Base-by-base conservation (phyloP, 2,797 vertebrate species). In the Lates japonicus region DNA sequence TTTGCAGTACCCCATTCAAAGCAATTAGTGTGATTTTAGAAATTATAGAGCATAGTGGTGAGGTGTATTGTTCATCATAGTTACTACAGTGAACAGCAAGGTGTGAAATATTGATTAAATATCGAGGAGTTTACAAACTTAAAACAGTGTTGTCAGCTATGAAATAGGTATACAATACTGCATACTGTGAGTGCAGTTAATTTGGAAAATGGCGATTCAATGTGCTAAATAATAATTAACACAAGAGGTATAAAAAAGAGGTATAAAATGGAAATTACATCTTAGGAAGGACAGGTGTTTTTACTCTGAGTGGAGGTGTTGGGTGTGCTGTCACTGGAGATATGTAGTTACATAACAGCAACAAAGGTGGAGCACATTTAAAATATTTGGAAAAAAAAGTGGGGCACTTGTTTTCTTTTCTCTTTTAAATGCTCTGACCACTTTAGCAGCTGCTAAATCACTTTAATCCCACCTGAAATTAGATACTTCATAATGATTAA, bases 401-500 rank as follows among this genome's bases (percentile, higher is more conserved):
- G 51, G 73, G 70, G 37, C 69, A 66, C 73, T 84, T 85, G 5
- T 80, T 88, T 77, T 70, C 37, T 31, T 48, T 78, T 19, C 67
- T 66, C 13, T 76, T 54, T 86, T 67, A 76, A 81, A 78, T 81
- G 67, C 49, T 73, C 64, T 75, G 76, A 80, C 69, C 68, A 73
- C 39, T 79, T 74, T 76, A 62, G n/a, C 78, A 83, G 77, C 76
- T 64, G 71, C 64, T 78, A 49, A 80, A 79, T 83, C 66, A 84
- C 58, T 82, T 76, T 69, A 78, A 84, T 87, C 60, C 64, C 46
- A 75, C 63, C 70, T 84, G 67, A 86, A 85, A 85, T 87, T 29
- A 70, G 41, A 86, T 73, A 76, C 69, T 78, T 90, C 78, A 78
- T 58, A 67, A 87, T 81, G 66, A 89, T 86, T 72, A 69, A 77